Percentiles rank a stretch among this genome's conserved stretches.
phyloP scores from a whole-genome alignment of 1,140 invertebrate species.

The Dufourea novaeangliae region DNA sequence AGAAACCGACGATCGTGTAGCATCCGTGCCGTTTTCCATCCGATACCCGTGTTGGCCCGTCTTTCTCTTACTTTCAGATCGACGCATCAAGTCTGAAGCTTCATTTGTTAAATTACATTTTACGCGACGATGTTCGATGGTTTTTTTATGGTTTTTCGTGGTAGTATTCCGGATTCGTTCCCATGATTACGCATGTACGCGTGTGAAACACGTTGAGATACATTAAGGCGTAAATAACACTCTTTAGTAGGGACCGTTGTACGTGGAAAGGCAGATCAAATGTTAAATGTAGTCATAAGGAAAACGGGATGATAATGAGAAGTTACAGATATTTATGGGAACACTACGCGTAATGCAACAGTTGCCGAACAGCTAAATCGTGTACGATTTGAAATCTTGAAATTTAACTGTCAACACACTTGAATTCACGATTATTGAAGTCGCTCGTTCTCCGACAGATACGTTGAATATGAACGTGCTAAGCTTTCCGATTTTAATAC shows the following conservation, averaged over 20 bases:
- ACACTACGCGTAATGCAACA: not conserved
- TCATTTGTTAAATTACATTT: not conserved
- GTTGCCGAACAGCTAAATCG: not conserved
- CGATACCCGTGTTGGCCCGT: not conserved
- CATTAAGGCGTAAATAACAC: not conserved
- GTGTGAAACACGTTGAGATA: not conserved
- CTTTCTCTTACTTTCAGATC: not conserved
- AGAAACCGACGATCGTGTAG: slow-evolving; percentile 9
- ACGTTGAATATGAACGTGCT: not conserved
- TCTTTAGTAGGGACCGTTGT: no score
- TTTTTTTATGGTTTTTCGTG: not conserved
- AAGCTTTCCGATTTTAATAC: not conserved
- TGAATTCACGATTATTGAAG: not conserved
- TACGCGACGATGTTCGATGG: not conserved
- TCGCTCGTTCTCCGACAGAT: not conserved
- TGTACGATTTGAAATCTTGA: not conserved
- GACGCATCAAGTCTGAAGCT: not conserved
- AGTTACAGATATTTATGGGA: not conserved
- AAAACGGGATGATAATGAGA: not conserved
- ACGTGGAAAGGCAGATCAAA: not conserved
- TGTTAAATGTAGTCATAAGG: not conserved
- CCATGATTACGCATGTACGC: not conserved
- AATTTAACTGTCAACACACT: not conserved
- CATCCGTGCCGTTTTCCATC: slow-evolving; percentile 19
- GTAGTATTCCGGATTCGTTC: not conserved